Evolutionary conservation across 2,113 vertebrate species (phyloP).

Genomic region (Addax nasomaculatus): DNA sequence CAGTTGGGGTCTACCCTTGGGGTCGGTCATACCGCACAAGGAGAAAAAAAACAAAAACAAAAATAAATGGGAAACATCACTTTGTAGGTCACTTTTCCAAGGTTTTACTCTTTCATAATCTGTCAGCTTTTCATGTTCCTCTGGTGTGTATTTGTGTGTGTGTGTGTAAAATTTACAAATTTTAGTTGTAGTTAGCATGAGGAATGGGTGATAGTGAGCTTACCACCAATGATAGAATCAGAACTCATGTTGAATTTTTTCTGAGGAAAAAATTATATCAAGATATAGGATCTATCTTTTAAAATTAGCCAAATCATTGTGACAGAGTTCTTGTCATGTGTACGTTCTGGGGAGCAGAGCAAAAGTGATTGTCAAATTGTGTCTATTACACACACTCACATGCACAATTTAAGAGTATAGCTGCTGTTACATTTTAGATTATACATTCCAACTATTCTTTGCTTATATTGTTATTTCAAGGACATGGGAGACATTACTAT

Average conservation of each 20-base stretch:
- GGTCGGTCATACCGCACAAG: not conserved
- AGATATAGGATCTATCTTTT: not conserved
- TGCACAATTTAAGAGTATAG: not conserved
- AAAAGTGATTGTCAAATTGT: not conserved
- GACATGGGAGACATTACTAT: not conserved
- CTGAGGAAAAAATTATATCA: not conserved
- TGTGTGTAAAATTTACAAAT: not conserved
- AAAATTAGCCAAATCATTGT: not conserved
- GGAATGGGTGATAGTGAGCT: not conserved
- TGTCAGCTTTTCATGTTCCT: not conserved
- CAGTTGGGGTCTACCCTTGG: not conserved
- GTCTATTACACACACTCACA: not conserved
- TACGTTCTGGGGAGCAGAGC: not conserved
- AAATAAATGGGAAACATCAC: not conserved
- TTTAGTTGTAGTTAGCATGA: not conserved
- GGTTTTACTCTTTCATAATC: not conserved
- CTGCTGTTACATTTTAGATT: not conserved
- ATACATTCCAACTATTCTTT: not conserved
- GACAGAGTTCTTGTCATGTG: not conserved
- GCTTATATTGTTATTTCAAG: not conserved
- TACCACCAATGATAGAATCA: not conserved
- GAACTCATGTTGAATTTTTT: not conserved
- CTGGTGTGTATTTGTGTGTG: not conserved
- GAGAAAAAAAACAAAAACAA: not conserved
- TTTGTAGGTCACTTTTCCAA: not conserved